A percentile compares a stretch with the other conserved stretches of the same genome.
Conservation (phyloP, 2,888 invertebrate species). For the Drosophila yooni region DNA sequence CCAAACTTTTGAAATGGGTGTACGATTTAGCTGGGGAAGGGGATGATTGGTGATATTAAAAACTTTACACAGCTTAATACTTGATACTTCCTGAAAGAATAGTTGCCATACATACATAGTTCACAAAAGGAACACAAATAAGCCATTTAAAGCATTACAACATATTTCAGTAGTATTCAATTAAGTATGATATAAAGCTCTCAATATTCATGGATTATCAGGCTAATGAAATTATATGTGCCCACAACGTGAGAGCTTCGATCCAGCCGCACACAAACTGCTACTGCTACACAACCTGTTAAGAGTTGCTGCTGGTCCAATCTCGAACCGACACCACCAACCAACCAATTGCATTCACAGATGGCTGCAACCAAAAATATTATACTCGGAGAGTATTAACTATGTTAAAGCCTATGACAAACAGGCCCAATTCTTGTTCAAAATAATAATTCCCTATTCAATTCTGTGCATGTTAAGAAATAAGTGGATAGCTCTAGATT, state of each 20-base stretch:
- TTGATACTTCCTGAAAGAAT: not conserved
- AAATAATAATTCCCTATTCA: not conserved
- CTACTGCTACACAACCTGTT: slow-evolving; percentile 23
- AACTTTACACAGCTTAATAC: slow-evolving; percentile 30
- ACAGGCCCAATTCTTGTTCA: not conserved
- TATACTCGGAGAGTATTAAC: not conserved
- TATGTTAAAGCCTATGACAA: not conserved
- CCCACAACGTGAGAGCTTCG: not conserved
- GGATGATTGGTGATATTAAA: slow-evolving; percentile 23
- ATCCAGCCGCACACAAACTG: not conserved
- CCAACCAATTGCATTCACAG: not conserved
- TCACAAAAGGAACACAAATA: not conserved
- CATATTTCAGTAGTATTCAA: slow-evolving; percentile 30
- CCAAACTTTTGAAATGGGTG: slow-evolving; percentile 6
- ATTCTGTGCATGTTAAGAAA: not conserved
- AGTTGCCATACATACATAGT: not conserved
- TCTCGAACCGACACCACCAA: not conserved
- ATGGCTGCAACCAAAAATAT: no score
- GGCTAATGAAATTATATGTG: slow-evolving; percentile 38
- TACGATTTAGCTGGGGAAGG: not conserved
- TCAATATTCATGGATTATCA: slow-evolving; percentile 35
- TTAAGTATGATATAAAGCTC: slow-evolving; percentile 27
- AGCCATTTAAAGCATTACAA: slow-evolving; percentile 1
- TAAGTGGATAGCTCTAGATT: not conserved
- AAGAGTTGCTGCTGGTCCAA: slow-evolving; percentile 20